phyloP scores from a whole-genome alignment of 2,797 vertebrate genomes.

The Staurois parvus region DNA sequence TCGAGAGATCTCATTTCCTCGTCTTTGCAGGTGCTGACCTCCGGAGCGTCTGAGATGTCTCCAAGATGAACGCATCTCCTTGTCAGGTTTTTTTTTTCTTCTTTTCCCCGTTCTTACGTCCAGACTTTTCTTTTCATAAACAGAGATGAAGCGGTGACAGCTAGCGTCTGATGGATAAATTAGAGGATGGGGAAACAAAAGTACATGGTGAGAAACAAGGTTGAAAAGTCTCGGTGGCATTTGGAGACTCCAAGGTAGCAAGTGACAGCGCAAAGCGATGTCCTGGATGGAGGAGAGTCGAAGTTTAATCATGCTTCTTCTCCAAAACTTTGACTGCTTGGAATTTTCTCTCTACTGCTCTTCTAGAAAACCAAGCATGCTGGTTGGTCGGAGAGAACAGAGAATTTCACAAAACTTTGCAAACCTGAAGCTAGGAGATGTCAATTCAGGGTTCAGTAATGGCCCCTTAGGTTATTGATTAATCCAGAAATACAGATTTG shows the following conservation, averaged over 20 bases:
- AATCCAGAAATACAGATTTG: too few relatives aligned
- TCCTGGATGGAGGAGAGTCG: background rate
- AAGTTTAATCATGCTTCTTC: background rate
- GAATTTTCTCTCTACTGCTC: background rate
- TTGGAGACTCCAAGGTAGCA: background rate
- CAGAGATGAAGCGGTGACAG: conserved; percentile 7
- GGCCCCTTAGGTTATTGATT: too few relatives aligned
- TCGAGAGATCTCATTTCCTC: conserved; percentile 45
- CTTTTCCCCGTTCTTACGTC: background rate
- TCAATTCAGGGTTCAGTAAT: too few relatives aligned
- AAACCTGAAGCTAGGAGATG: too few relatives aligned
- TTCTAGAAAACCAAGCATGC: too few relatives aligned
- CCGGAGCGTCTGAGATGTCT: conserved; percentile 19
- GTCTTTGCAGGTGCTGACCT: conserved; percentile 38
- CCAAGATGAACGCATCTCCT: conserved; percentile 29
- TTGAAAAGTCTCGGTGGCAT: background rate
- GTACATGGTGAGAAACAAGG: background rate
- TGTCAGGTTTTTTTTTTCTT: background rate
- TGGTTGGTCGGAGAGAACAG: too few relatives aligned
- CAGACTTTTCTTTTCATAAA: conserved; percentile 7
- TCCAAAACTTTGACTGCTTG: background rate
- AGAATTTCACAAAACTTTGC: too few relatives aligned
- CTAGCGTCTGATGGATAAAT: conserved; percentile 13
- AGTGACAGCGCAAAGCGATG: background rate
- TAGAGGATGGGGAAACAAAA: conserved; percentile 1